Conservation (phyloP, 2,113 vertebrate genomes). For the Enhydra lutris region DNA sequence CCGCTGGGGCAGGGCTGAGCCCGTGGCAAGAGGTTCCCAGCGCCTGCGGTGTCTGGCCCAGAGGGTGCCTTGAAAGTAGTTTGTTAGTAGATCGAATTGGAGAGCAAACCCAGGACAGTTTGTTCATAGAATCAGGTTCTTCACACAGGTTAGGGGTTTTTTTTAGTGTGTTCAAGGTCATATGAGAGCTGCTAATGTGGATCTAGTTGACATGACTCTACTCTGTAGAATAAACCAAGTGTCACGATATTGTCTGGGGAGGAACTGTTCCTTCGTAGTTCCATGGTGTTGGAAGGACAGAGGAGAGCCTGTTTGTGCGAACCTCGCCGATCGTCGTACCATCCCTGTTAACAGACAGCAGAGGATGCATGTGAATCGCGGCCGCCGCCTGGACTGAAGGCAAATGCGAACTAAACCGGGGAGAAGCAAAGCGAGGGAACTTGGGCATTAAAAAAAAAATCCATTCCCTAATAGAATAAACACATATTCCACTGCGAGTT, state of each 20-base stretch:
- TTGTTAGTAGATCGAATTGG: fast-evolving
- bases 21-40: fast-evolving
- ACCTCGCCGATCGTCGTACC: fast-evolving
- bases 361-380: fast-evolving
- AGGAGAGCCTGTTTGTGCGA: not conserved
- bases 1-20: no score
- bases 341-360: not conserved
- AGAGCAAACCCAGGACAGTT: fast-evolving
- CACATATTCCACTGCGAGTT: constrained; percentile 55
- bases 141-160: fast-evolving
- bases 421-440: not conserved
- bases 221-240: not conserved
- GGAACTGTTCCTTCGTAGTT: not conserved
- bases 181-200: not conserved
- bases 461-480: constrained; percentile 49
- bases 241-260: not conserved
- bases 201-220: not conserved
- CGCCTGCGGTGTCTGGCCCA: fast-evolving
- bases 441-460: not conserved
- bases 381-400: fast-evolving
- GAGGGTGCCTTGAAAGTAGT: fast-evolving
- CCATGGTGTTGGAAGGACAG: not conserved
- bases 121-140: fast-evolving
- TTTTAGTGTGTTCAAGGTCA: not conserved
- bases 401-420: not conserved